A percentile compares a stretch with the other conserved stretches of the same genome.
Evolutionary conservation across 2,797 vertebrate genomes (phyloP).

Genomic region (Sebastiscus albofasciatus): DNA sequence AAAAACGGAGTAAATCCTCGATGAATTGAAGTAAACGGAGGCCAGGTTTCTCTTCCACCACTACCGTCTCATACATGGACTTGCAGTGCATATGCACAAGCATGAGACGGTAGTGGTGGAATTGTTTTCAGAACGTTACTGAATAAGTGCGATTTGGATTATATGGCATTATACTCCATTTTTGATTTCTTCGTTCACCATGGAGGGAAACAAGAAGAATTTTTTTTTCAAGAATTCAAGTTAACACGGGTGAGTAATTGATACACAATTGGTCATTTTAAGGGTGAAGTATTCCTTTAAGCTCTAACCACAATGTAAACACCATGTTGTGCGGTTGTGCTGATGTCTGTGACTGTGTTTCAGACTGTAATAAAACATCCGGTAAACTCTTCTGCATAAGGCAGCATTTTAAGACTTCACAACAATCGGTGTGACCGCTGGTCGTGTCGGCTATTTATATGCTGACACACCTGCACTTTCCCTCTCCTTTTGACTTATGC

Average conservation of each 20-base stretch:
- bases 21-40: neutral
- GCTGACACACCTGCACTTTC: slow-evolving; percentile 64
- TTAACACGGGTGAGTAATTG: neutral
- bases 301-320: neutral
- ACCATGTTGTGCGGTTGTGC: neutral
- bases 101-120: neutral
- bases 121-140: neutral
- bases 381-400: slow-evolving; percentile 16
- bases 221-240: neutral
- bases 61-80: no score
- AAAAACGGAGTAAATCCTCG: neutral
- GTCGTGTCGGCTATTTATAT: slow-evolving; percentile 48
- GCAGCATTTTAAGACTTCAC: slow-evolving; percentile 33
- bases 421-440: slow-evolving; percentile 14
- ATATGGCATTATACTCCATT: neutral
- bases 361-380: neutral
- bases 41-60: no score
- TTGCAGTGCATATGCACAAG: neutral
- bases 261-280: neutral
- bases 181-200: neutral
- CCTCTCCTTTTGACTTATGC: slow-evolving; percentile 72
- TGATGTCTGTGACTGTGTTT: neutral
- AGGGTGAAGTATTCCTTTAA: neutral
- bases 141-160: neutral
- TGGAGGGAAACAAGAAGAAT: neutral